Percentiles rank a stretch among this genome's conserved stretches.
Conservation (phyloP, 2,797 vertebrate species). For the Anabacerthia variegaticeps region DNA sequence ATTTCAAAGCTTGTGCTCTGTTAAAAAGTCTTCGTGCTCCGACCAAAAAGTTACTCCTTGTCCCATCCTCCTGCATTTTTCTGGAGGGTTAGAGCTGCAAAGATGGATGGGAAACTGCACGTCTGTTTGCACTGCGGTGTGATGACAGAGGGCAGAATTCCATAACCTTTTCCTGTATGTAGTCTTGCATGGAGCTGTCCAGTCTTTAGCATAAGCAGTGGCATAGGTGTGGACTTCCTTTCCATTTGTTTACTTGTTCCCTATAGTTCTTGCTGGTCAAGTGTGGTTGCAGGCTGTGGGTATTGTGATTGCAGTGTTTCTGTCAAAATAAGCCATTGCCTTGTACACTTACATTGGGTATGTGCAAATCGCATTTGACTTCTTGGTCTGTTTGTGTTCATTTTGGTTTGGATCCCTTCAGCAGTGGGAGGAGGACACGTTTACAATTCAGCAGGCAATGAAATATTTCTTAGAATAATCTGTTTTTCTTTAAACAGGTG, state of each 20-base stretch:
- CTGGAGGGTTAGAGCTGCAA: neutral
- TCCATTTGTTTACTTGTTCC: neutral
- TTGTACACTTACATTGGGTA: neutral
- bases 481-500: slow-evolving; percentile 75
- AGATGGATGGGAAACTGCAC: neutral
- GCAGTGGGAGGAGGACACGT: neutral
- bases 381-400: neutral
- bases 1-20: neutral
- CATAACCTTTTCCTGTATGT: neutral
- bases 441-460: neutral
- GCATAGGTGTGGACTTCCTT: neutral
- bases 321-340: neutral
- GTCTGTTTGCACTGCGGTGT: neutral
- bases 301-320: neutral
- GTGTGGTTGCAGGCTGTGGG: neutral
- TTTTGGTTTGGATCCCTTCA: neutral
- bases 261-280: neutral
- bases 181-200: neutral
- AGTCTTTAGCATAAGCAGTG: neutral
- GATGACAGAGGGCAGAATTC: neutral
- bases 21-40: neutral
- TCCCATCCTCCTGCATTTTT: neutral
- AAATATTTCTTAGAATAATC: neutral
- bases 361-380: rapidly evolving
- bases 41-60: neutral